Percentiles rank a stretch among this genome's conserved stretches.
Evolutionary conservation across 2,888 invertebrate genomes (phyloP).

Genomic region (Asteroscopus sphinx): DNA sequence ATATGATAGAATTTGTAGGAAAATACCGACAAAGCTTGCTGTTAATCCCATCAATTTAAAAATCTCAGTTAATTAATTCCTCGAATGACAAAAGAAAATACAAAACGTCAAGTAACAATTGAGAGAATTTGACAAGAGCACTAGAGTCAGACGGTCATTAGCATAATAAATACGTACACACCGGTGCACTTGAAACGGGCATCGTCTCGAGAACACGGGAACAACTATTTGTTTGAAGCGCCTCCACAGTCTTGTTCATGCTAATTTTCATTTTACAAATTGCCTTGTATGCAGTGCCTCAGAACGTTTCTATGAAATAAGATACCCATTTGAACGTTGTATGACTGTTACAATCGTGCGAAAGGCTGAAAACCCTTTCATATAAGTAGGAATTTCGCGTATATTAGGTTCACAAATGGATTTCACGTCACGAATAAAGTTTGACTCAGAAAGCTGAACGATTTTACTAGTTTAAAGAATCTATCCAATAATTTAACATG

Average conservation of each 20-base stretch:
- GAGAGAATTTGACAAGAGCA: constrained; percentile 57
- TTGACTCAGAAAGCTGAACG: not conserved
- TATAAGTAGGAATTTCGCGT: constrained; percentile 19
- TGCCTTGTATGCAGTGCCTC: constrained; percentile 55
- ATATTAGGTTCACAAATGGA: constrained; percentile 12
- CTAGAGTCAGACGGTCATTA: constrained; percentile 76
- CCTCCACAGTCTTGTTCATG: constrained; percentile 73
- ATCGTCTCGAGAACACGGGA: constrained; percentile 67
- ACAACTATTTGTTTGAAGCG: constrained; percentile 74
- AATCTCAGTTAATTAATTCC: constrained; percentile 20
- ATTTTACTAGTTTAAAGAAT: not conserved
- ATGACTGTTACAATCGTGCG: constrained; percentile 26
- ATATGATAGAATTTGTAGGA: constrained; percentile 4
- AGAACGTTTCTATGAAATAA: constrained; percentile 46
- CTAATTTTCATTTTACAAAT: constrained; percentile 77
- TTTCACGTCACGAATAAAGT: constrained; percentile 6
- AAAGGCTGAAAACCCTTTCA: constrained; percentile 23
- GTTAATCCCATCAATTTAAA: constrained; percentile 24
- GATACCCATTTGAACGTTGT: constrained; percentile 23
- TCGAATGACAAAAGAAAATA: constrained; percentile 30
- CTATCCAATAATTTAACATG: not conserved
- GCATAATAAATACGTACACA: constrained; percentile 77
- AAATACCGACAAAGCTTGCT: constrained; percentile 11
- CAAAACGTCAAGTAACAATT: constrained; percentile 45
- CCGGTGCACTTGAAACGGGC: constrained; percentile 55